phyloP scores from a whole-genome alignment of 2,888 invertebrate genomes.

The Ormyrus pomaceus region DNA sequence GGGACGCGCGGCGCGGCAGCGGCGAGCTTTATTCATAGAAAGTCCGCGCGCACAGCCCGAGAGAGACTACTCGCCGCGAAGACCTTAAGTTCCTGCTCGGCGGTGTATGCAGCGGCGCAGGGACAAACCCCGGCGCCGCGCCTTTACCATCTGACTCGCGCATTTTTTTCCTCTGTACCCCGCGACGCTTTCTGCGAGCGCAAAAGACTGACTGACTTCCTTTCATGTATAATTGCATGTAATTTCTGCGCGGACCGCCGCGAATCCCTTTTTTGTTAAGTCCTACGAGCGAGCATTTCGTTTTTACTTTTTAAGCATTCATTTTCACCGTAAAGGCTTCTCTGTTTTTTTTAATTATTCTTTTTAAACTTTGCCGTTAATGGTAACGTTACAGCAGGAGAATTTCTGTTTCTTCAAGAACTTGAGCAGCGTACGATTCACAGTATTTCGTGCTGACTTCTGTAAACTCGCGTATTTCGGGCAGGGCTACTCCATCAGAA shows the following conservation, averaged over 20 bases:
- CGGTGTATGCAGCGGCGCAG: neutral
- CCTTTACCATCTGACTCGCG: neutral
- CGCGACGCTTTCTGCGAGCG: neutral
- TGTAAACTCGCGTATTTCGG: too few species aligned
- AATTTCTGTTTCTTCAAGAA: too few species aligned
- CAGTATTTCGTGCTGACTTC: too few species aligned
- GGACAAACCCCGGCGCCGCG: constrained; percentile 3
- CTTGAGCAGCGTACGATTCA: too few species aligned
- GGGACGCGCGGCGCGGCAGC: constrained; percentile 7
- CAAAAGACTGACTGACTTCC: constrained; percentile 24
- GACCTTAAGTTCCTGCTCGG: constrained; percentile 22
- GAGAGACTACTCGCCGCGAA: constrained; percentile 8
- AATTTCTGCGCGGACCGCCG: constrained; percentile 9
- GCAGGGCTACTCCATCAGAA: too few species aligned
- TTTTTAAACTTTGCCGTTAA: too few species aligned
- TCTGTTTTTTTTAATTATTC: too few species aligned
- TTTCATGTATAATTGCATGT: constrained; percentile 47
- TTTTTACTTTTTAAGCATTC: neutral
- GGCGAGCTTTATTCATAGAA: constrained; percentile 50
- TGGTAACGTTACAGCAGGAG: too few species aligned
- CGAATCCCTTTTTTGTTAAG: neutral
- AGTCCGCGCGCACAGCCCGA: neutral
- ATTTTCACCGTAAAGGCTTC: too few species aligned
- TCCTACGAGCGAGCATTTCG: neutral
- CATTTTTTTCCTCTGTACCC: neutral